Base-by-base conservation (phyloP, 2,888 invertebrate species). In the Parnassius orleans region DNA sequence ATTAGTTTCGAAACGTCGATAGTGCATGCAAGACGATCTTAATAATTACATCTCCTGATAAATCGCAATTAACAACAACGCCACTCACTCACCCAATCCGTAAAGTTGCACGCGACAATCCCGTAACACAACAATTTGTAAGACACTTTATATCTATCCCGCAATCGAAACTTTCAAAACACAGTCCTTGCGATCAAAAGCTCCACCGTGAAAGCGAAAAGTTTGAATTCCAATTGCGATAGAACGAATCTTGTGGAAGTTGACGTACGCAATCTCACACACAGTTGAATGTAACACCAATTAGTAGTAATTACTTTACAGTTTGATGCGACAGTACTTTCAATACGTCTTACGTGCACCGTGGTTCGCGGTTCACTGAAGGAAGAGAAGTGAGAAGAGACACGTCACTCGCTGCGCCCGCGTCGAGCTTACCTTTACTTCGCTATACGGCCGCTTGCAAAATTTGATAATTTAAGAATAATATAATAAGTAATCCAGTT, bases 341-440 rank as follows among this genome's bases (percentile, higher is more conserved):
- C 60, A 58, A 66, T 70, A 76, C 81, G 81, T 80, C 69, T 71
- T 73, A 70, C 66, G 68, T 54, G 69, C 74, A 70, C 78, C 75
- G 79, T 76, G 76, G 79, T 76, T 78, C 84, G 84, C 87, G 86
- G 83, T 79, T 83, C 76, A 90, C 90, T 90, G 79, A 77, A 82
- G 84, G 76, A 79, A 82, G 76, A 73, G 82, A 85, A 83, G 78
- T 79, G 82, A 82, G 85, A 82, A 83, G 77, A 77, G 83, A 89
- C 88, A 89, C 89, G 90, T 88, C 89, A 87, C 84, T 77, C 72
- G 81, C 78, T 84, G 87, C 88, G 87, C 87, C 81, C 82, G 87
- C 83, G 87, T 85, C 77, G 78, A 76, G 76, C 85, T 88, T 86
- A 90, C 90, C 89, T 90, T 90, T 89, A 84, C 86, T 81, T 83